Evolutionary conservation across 2,113 vertebrate genomes (phyloP), one percentile per base, ranked within the genome.

Genomic region (Pantherophis guttatus): DNA sequence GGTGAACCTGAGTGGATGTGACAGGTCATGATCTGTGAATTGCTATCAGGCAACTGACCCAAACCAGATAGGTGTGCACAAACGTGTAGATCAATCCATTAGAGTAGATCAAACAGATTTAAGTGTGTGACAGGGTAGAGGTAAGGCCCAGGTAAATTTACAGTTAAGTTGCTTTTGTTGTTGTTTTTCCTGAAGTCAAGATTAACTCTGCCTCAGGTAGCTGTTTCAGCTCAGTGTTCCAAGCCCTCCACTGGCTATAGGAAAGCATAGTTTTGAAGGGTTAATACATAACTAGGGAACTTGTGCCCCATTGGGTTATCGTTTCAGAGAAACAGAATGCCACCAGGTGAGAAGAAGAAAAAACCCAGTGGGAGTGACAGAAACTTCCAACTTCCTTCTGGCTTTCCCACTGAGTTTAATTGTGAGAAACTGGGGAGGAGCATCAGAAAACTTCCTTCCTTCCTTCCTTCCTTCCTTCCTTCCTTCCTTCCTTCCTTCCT

Each of bases 11-110:
- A 96, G 93, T 23, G 90, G 95, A 96, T 95, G 95, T 95, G 94
- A 96, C 94, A 94, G 94, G 95, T 90, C 1, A n/a, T 95, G 97
- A 96, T 94, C 96, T 96, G 94, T 5, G 17, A 95, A 93, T 95
- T 0, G 57, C 95, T 96, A 95, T 94, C 96, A 95, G 95, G 94
- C 26, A 1, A 92, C 94, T 1, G 9, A 93, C 96, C 96, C 95
- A 97, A 97, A 96, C 96, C 94, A 96, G 95, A 95, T 95, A 95
- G 93, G 91, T 95, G 93, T 94, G 91, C 96, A 96, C 95, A 96
- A 96, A 95, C 94, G 94, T 97, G 94, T 95, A 93, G 95, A 96
- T 95, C 94, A 94, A 88, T 93, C 96, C 94, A 58, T 95, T 90
- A 93, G 94, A 57, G 93, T 96, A 92, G 90, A 94, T 96, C 95